Conservation (phyloP, 2,888 invertebrate species). For the Holacanthella duospinosa region DNA sequence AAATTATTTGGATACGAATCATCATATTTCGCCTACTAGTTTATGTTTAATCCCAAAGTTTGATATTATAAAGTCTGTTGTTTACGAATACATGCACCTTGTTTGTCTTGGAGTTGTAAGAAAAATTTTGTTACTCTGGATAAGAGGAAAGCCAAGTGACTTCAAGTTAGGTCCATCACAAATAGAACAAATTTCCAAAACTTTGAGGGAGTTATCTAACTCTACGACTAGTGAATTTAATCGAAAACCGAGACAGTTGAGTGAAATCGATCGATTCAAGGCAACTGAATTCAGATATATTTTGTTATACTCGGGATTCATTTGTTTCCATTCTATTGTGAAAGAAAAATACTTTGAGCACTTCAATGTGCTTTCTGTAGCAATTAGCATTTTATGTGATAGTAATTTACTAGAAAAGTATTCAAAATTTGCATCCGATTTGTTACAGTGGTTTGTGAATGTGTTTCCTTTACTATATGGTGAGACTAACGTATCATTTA, state of each 20-base stretch:
- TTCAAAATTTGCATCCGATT: not conserved
- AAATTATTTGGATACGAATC: not conserved
- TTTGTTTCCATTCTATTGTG: not conserved
- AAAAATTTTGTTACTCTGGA: not conserved
- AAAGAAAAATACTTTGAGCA: not conserved
- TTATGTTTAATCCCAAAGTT: not conserved
- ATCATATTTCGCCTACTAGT: not conserved
- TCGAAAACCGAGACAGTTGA: not conserved
- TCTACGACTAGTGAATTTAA: not conserved
- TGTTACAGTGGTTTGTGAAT: not conserved
- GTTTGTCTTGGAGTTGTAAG: not conserved
- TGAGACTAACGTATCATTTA: not conserved
- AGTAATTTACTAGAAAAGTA: not conserved
- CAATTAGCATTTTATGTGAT: not conserved
- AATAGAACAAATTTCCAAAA: not conserved
- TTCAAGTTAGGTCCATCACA: not conserved
- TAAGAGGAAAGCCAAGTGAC: not conserved
- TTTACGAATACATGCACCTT: not conserved
- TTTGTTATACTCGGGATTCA: not conserved
- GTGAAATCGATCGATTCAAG: not conserved
- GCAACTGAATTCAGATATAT: not conserved
- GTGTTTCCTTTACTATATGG: not conserved
- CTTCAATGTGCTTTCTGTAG: not conserved
- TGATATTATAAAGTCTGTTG: not conserved
- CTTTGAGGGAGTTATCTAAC: not conserved